These are phyloP conservation scores for Drosophila limbata DNA, from an alignment of 2,888 invertebrate species.

Conservation along the genomic window DNA sequence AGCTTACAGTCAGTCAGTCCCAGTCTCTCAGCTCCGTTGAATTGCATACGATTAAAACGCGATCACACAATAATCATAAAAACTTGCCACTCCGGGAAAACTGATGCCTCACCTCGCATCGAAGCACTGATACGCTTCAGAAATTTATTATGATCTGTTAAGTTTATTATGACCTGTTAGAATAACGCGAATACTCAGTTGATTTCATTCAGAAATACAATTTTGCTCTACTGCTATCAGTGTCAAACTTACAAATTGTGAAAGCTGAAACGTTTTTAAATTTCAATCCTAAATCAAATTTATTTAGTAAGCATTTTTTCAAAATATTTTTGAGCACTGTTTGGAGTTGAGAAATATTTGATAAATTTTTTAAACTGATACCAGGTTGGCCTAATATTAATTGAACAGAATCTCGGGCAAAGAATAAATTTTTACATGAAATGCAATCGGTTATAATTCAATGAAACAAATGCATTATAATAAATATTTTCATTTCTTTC, in stretches of 20 bases:
- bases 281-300: no score
- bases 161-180: neutral
- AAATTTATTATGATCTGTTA: conserved; percentile 11
- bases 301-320: no score
- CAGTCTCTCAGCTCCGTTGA: conserved; percentile 29
- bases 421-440: neutral
- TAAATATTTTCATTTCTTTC: conserved; percentile 2
- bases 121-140: conserved; percentile 27
- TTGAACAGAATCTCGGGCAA: neutral
- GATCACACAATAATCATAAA: conserved; percentile 79
- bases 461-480: conserved; percentile 1
- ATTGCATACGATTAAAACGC: conserved; percentile 76
- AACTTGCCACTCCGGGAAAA: conserved; percentile 9
- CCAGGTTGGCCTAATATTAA: no score
- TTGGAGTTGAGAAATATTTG: no score
- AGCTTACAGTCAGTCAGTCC: conserved; percentile 39
- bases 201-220: neutral
- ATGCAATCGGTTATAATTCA: neutral
- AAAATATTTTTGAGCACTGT: no score
- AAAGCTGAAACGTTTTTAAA: no score
- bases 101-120: conserved; percentile 6
- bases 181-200: neutral
- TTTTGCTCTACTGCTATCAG: neutral
- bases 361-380: neutral
- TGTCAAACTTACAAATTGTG: no score